Base-by-base conservation (phyloP, 2,113 vertebrate species). In the Psammodynastes pulverulentus region DNA sequence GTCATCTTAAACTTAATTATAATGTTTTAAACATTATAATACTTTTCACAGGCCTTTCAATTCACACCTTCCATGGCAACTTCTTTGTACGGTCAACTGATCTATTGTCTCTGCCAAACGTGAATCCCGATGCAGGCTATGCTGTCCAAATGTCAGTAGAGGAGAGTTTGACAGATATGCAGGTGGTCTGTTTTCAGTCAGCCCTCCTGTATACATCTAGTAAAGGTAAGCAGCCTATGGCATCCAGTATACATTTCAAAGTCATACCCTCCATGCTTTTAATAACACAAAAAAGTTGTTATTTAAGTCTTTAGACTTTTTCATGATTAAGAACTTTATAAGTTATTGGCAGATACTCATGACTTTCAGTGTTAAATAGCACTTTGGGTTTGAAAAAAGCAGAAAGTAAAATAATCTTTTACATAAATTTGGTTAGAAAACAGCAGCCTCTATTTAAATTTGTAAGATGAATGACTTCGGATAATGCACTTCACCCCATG, bases 11-110 rank as follows among this genome's bases (percentile, higher is more conserved):
- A 46, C 26, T 90, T 91, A 53, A 26, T 24, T 43, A 67, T 51
- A 34, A 49, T 34, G 34, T 79, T 79, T 88, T 17, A 88, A 49
- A 51, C 8, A 67, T 0, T 79, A 2, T 53, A 93, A 89, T 92
- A 89, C 94, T 62, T 53, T 96, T 93, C 84, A 0, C 91, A 99
- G 99, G 99, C 95, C 97, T 99, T 95, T 99, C 99, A 96, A 99
- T 99, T 97, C 99, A 99, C 94, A 99, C 99, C 84, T 99, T 99
- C 98, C 99, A 99, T n/a, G 99, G 99, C 49, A 99, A 99, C 98
- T 99, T 99, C 97, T 99, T 99, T 2, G 99, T 99, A 43, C 97
- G 99, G 67, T 99, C 99, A 79, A 99, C 99, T 4, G 99, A 99
- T 94, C 96, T 99, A 95, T 43, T 99, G 93, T 99, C 99, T 0